phyloP scores from a whole-genome alignment of 2,888 invertebrate species.

The Eupithecia abbreviata region DNA sequence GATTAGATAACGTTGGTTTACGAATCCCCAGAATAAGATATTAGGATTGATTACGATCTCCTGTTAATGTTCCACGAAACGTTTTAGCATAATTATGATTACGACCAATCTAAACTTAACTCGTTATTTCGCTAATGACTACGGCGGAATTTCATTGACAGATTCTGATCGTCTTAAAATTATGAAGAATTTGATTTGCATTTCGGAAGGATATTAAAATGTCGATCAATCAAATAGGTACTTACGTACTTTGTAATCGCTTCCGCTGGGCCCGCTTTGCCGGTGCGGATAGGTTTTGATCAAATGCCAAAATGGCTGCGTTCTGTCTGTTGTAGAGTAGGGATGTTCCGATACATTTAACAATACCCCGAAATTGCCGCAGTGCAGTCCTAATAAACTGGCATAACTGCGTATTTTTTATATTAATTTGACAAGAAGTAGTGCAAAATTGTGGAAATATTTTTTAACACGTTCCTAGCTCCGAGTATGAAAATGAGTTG shows the following conservation, averaged over 20 bases:
- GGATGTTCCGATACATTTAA: conserved; percentile 42
- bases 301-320: conserved; percentile 45
- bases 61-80: conserved; percentile 34
- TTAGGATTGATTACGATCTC: conserved; percentile 35
- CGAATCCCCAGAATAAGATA: conserved; percentile 22
- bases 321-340: conserved; percentile 33
- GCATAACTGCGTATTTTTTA: conserved; percentile 38
- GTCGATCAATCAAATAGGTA: conserved; percentile 41
- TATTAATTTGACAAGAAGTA: conserved; percentile 34
- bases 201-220: conserved; percentile 46
- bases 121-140: conserved; percentile 44
- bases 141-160: conserved; percentile 43
- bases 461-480: neutral
- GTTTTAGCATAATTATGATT: conserved; percentile 44
- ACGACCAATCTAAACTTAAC: conserved; percentile 45
- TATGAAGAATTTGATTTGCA: conserved; percentile 42
- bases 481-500: neutral
- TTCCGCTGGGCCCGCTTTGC: conserved; percentile 31
- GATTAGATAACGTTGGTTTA: conserved; percentile 27
- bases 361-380: conserved; percentile 44
- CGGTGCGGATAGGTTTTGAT: conserved; percentile 42
- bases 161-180: conserved; percentile 43
- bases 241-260: conserved; percentile 37
- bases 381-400: conserved; percentile 48
- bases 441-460: conserved; percentile 1